Evolutionary conservation across 2,888 invertebrate species (phyloP), one percentile per base, ranked within the genome.

Genomic region (Drosophila colorata): DNA sequence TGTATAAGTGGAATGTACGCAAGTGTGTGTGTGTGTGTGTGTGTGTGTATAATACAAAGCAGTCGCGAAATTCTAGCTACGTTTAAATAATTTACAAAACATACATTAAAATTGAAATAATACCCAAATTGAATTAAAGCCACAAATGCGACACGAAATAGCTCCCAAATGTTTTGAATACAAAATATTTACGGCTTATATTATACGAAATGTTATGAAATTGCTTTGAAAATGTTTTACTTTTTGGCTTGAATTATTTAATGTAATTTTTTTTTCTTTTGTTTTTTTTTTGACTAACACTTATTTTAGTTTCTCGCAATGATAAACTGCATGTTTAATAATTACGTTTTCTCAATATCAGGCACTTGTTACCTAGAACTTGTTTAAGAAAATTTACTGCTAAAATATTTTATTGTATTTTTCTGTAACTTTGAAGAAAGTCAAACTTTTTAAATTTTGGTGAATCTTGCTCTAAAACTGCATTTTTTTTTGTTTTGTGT

Each of bases 41-140:
- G 33, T 20, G 28, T 46, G 74, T 75, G 74, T 75, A 75, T 75
- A 40, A 75, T 75, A 75, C 74, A 75, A 63, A 74, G 58, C 73
- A 57, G 35, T 74, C 48, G 31, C 31, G 38, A 59, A 31, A 47
- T 52, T 78, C 78, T 78, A 73, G 74, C 74, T 78, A 69, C 59
- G 7, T 51, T 53, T 60, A 57, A 55, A 58, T 64, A 57, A 64
- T 63, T 59, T 78, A 78, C 58, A 74, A 63, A 66, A 74, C 23
- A 49, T 57, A 69, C 23, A 46, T 43, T 25, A 55, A 67, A 61
- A 35, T 13, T 8, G 7, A 35, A 46, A 23, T 31, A 61, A 58
- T 53, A 59, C 43, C 13, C 11, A 37, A 67, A 35, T 47, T 8
- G 23, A 9, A 9, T 48, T 8, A 9, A 7, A 28, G 9, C 47